These are phyloP conservation scores for Tetramorium parvispinum DNA, from an alignment of 1,140 invertebrate genomes.

Conservation along the genomic window DNA sequence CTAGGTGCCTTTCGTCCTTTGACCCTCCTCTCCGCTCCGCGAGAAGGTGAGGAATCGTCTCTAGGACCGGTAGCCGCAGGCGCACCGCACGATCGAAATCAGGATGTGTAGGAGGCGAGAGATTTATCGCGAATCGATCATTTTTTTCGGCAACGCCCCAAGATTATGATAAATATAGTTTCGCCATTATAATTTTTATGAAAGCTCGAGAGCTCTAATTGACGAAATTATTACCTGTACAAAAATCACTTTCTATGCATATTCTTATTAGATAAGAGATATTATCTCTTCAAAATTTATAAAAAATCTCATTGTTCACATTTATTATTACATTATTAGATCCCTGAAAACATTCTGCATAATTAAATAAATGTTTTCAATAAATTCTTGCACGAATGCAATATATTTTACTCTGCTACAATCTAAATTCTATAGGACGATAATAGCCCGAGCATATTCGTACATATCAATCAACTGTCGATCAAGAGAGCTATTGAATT, in stretches of 20 bases:
- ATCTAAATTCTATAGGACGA: neutral
- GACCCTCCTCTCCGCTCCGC: conserved; percentile 59
- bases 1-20: conserved; percentile 75
- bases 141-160: conserved; percentile 33
- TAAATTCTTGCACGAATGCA: neutral
- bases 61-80: conserved; percentile 54
- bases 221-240: neutral
- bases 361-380: neutral
- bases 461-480: conserved; percentile 10
- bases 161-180: neutral
- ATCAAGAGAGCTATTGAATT: conserved; percentile 23
- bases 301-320: neutral
- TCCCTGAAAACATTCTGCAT: neutral
- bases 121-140: conserved; percentile 71
- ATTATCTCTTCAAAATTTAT: neutral
- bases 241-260: neutral
- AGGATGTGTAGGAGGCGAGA: conserved; percentile 38
- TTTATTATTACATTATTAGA: neutral
- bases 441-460: conserved; percentile 1
- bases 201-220: neutral
- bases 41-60: conserved; percentile 60
- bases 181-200: conserved; percentile 9
- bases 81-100: conserved; percentile 67
- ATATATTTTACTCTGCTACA: neutral
- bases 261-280: too few species aligned